Percentiles rank a stretch among this genome's conserved stretches.
phyloP scores from a whole-genome alignment of 2,113 vertebrate species.

The Seriola dumerili region DNA sequence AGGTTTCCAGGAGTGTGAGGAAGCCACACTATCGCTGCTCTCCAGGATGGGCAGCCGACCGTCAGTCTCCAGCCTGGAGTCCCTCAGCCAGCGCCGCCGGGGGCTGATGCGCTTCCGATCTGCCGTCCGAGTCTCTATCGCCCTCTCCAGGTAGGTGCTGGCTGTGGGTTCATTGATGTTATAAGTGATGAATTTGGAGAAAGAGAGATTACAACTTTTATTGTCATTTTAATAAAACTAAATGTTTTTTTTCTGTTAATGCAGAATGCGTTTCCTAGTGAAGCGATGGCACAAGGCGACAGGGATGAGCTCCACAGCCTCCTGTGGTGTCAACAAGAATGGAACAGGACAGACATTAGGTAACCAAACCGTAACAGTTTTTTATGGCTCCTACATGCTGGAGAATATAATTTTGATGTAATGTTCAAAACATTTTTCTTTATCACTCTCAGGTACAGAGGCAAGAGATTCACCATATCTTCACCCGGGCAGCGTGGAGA shows the following conservation, averaged over 20 bases:
- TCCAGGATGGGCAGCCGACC: conserved; percentile 91
- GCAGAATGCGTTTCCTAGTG: conserved; percentile 96
- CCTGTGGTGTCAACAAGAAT: conserved; percentile 85
- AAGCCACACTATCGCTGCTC: conserved; percentile 92
- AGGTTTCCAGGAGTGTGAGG: conserved; percentile 97
- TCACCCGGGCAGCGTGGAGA: conserved; percentile 86
- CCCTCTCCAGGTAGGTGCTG: conserved; percentile 90
- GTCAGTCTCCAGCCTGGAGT: conserved; percentile 81
- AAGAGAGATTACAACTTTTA: neutral
- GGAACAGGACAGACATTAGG: conserved; percentile 87
- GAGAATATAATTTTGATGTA: neutral
- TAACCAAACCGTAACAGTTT: conserved; percentile 48
- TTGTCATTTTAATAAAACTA: neutral
- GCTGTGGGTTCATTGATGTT: neutral
- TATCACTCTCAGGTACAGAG: conserved; percentile 84
- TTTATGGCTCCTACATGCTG: neutral
- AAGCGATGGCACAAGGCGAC: conserved; percentile 93
- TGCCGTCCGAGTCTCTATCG: conserved; percentile 91
- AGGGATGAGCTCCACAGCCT: conserved; percentile 76
- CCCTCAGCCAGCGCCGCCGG: conserved; percentile 82
- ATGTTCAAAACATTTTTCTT: neutral
- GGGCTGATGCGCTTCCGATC: conserved; percentile 93
- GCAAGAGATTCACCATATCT: conserved; percentile 88
- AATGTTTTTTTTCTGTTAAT: conserved; percentile 7
- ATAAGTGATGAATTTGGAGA: neutral